Evolutionary conservation across 2,113 vertebrate species (phyloP).

Genomic region (Synchiropus splendidus): DNA sequence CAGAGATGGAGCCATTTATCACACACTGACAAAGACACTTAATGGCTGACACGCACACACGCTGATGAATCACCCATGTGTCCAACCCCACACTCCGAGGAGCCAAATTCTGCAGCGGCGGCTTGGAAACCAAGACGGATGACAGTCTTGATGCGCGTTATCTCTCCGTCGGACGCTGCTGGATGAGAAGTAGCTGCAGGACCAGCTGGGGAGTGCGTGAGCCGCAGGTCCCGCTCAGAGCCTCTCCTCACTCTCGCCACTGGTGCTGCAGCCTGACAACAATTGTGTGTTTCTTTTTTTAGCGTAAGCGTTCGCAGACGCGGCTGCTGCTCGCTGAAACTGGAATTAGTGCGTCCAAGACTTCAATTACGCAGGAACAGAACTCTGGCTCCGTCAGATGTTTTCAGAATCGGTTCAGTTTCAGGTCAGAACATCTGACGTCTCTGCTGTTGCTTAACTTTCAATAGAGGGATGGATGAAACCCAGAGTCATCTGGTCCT

Average conservation of each 20-base stretch:
- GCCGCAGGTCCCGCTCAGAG: no score
- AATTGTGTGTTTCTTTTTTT: no score
- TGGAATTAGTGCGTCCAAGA: slow-evolving; percentile 13
- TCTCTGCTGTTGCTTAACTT: no score
- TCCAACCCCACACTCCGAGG: slow-evolving; percentile 44
- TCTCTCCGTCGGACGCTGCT: slow-evolving; percentile 49
- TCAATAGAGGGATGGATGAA: no score
- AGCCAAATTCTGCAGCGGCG: slow-evolving; percentile 50
- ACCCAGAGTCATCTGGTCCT: no score
- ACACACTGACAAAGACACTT: slow-evolving; percentile 42
- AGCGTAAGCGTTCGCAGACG: no score
- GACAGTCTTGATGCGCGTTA: slow-evolving; percentile 44
- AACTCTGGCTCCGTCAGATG: slow-evolving; percentile 11
- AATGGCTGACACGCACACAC: slow-evolving; percentile 22
- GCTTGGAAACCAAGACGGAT: slow-evolving; percentile 57
- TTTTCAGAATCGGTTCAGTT: neutral
- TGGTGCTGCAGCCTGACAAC: no score
- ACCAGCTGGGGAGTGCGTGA: no score
- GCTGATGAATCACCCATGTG: slow-evolving; percentile 50
- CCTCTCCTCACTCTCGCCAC: no score
- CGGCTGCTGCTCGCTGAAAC: neutral
- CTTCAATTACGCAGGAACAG: slow-evolving; percentile 13
- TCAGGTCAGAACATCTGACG: no score
- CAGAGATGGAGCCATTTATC: slow-evolving; percentile 55
- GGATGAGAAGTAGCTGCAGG: slow-evolving; percentile 46